Conservation (phyloP, 2,113 vertebrate genomes). For the Diphyllodes magnificus region DNA sequence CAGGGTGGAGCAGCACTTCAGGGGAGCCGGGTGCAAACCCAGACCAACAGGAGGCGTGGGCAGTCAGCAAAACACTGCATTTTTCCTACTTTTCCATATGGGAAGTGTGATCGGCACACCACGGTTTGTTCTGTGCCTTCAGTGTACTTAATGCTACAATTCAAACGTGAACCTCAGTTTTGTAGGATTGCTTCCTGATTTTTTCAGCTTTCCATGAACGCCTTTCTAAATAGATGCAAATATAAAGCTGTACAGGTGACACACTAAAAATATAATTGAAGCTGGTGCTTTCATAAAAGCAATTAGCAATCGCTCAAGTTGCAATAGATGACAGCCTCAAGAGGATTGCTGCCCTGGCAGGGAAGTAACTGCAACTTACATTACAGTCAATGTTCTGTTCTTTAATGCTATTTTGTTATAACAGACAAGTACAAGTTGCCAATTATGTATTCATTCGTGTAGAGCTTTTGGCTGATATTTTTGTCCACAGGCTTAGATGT, state of each 20-base stretch:
- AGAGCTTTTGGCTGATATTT: constrained; percentile 1
- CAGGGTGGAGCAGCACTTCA: not conserved
- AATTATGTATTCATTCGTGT: not conserved
- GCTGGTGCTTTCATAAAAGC: constrained; percentile 6
- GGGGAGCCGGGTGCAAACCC: not conserved
- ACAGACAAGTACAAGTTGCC: not conserved
- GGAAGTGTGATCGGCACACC: not conserved
- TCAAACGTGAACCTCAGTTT: not conserved
- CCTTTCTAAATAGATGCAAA: not conserved
- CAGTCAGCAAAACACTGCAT: not conserved
- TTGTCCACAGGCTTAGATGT: not conserved
- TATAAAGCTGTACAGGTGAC: constrained; percentile 3
- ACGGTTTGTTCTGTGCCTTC: not conserved
- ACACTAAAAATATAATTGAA: not conserved
- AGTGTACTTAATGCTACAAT: not conserved
- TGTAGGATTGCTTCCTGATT: not conserved
- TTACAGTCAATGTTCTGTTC: not conserved
- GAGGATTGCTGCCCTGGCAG: constrained; percentile 3
- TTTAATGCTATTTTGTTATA: not conserved
- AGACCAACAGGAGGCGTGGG: not conserved
- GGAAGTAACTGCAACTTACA: not conserved
- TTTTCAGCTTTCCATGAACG: not conserved
- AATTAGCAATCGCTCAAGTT: constrained; percentile 36
- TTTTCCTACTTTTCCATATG: not conserved
- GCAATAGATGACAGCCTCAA: constrained; percentile 18